These are phyloP conservation scores for Channallabes apus DNA, from an alignment of 2,797 vertebrate genomes.

Conservation along the genomic window DNA sequence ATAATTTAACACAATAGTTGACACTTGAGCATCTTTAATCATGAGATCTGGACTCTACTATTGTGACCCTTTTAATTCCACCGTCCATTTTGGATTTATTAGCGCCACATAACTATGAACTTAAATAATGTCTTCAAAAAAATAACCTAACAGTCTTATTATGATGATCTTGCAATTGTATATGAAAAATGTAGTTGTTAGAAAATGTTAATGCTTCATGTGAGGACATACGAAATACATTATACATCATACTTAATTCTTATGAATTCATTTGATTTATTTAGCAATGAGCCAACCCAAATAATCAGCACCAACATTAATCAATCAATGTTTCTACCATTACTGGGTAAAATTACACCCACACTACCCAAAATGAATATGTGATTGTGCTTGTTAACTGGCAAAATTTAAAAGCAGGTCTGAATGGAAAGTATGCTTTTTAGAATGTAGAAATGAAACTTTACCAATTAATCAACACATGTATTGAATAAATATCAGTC, in stretches of 20 bases:
- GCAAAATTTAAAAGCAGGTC: not conserved
- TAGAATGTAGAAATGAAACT: not conserved
- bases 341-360: not conserved
- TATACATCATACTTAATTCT: not conserved
- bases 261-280: not conserved
- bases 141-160: no score
- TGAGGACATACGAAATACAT: not conserved
- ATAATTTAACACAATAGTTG: not conserved
- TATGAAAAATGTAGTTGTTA: no score
- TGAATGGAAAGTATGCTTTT: not conserved
- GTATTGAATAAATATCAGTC: not conserved
- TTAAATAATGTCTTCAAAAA: no score
- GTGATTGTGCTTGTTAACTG: not conserved
- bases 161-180: no score
- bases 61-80: no score
- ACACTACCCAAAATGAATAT: not conserved
- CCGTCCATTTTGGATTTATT: no score
- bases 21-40: not conserved
- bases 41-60: no score
- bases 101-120: no score
- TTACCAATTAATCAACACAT: not conserved
- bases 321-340: not conserved
- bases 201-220: no score
- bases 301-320: not conserved
- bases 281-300: not conserved